Conservation (phyloP, 1,140 invertebrate species). For the Anastrepha ludens region DNA sequence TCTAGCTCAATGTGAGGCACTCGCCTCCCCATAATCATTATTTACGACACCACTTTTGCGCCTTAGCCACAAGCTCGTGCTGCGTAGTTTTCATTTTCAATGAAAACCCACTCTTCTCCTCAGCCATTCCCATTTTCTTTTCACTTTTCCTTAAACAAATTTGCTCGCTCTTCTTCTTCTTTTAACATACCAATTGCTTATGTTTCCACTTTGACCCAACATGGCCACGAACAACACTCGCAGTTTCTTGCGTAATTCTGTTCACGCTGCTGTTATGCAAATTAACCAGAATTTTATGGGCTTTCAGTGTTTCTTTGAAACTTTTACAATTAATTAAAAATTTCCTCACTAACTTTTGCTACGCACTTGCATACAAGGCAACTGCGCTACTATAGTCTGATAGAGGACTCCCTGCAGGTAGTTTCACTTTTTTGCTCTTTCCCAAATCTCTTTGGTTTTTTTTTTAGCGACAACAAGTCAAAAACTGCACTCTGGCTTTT, state of each 20-base stretch:
- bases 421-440: background rate
- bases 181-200: background rate
- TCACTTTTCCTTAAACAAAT: background rate
- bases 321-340: slow-evolving; percentile 50
- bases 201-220: background rate
- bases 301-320: slow-evolving; percentile 12
- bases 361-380: background rate
- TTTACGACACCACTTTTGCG: no score
- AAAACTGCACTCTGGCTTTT: background rate
- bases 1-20: no score
- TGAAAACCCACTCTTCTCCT: no score
- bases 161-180: background rate
- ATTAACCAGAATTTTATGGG: slow-evolving; percentile 42
- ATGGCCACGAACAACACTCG: background rate
- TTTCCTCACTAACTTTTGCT: slow-evolving; percentile 30
- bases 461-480: background rate
- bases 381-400: no score
- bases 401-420: no score
- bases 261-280: background rate
- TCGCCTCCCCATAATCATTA: no score
- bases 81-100: no score
- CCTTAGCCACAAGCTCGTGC: no score
- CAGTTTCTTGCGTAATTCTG: background rate
- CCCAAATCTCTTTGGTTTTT: background rate
- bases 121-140: background rate